Base-by-base conservation (phyloP, 2,797 vertebrate species). In the Pempheris klunzingeri region DNA sequence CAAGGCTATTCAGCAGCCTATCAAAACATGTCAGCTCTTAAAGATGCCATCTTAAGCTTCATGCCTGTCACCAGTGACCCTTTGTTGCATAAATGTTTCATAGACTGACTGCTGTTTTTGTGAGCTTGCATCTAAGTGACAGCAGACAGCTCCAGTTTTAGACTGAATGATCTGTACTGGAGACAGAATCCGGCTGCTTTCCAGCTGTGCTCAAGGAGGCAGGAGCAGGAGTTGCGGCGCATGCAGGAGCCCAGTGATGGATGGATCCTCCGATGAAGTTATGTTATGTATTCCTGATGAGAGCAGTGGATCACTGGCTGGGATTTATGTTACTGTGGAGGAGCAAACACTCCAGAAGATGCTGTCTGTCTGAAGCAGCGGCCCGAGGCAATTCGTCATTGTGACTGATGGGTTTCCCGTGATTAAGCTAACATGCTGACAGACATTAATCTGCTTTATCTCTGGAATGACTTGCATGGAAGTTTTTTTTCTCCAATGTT, bases 221-320 rank as follows among this genome's bases (percentile, higher is more conserved):
- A 46, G 81, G 68, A 81, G 70, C 66, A 55, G 74, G 72, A 77
- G 81, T 83, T 78, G 88, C 58, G 68, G 61, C 53, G 76, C 68
- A 28, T 58, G 80, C 77, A 65, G 71, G 34, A 66, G 66, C 38
- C 54, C 34, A 1, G 60, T 87, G 91, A 92, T 84, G 81, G 87
- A 91, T 90, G 71, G 82, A 39, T 89, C 75, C 69, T 71, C 80
- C 77, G 57, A 28, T 87, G 81, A 88, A 87, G 87, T 78, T 80
- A 68, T 63, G 83, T 88, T 85, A 82, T 91, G 83, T 88, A 90
- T 92, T 85, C 83, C 77, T 86, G 85, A 88, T 82, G 82, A 84
- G 85, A 81, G 80, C 30, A 32, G 64, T 83, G 88, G 78, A 82
- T 91, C 87, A 72, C 62, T 12, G 30, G 68, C 67, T 32, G 46